These are phyloP conservation scores for Cariama cristata DNA, from an alignment of 2,113 vertebrate species.

Conservation along the genomic window DNA sequence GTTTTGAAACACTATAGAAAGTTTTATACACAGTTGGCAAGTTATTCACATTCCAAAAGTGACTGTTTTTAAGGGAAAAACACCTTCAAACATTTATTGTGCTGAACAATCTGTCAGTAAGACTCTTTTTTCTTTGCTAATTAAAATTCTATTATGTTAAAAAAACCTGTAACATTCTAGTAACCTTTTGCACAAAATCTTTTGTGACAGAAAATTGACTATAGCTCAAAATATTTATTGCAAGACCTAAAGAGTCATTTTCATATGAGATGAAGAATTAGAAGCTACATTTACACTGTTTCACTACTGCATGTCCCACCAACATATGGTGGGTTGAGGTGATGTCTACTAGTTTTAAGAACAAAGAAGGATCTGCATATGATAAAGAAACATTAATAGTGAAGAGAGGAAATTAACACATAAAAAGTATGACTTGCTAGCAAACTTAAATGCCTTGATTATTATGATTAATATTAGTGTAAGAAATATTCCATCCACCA, in stretches of 20 bases:
- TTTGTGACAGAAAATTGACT: neutral
- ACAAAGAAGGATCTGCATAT: neutral
- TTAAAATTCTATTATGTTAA: neutral
- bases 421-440: neutral
- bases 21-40: neutral
- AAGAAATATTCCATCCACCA: neutral
- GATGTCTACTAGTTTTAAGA: neutral
- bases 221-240: neutral
- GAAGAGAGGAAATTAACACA: neutral
- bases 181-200: neutral
- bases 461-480: neutral
- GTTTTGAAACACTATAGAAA: neutral
- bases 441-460: neutral
- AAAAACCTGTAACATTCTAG: neutral
- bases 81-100: neutral
- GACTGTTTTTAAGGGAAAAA: neutral
- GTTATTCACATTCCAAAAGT: neutral
- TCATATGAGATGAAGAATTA: neutral
- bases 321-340: neutral
- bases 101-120: neutral
- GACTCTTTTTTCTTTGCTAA: neutral
- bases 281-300: neutral
- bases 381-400: neutral
- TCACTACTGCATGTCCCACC: neutral
- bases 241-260: neutral